Conservation (phyloP, 2,797 vertebrate species). For the Sebastes diploproa region DNA sequence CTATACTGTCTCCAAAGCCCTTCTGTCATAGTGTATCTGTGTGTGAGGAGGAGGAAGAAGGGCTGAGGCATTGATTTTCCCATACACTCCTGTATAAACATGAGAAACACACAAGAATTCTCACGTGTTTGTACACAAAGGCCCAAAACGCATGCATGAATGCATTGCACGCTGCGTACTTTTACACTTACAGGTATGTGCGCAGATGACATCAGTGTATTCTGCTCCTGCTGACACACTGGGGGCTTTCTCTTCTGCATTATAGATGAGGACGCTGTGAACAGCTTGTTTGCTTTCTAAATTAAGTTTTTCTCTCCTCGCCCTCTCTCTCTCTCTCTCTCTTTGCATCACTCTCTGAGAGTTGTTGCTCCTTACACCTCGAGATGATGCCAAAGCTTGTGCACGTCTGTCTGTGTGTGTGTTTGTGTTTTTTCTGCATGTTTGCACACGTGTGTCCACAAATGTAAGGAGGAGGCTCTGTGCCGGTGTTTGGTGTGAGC, state of each 20-base stretch:
- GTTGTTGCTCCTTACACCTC: constrained; percentile 29
- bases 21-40: constrained; percentile 40
- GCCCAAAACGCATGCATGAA: constrained; percentile 11
- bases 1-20: constrained; percentile 57
- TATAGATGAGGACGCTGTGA: constrained; percentile 71
- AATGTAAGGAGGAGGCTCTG: constrained; percentile 31
- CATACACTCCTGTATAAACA: constrained; percentile 33
- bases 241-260: constrained; percentile 64
- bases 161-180: background rate
- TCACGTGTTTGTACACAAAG: background rate
- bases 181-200: constrained; percentile 26
- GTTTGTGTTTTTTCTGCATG: constrained; percentile 21
- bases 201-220: constrained; percentile 40
- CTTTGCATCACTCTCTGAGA: background rate
- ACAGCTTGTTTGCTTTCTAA: constrained; percentile 70
- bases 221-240: constrained; percentile 49
- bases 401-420: background rate
- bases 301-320: constrained; percentile 43
- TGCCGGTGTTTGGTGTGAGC: constrained; percentile 38
- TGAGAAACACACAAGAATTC: background rate
- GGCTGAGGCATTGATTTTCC: constrained; percentile 35
- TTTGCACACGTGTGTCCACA: constrained; percentile 1
- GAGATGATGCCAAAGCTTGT: constrained; percentile 9
- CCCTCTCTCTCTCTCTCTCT: background rate
- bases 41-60: constrained; percentile 15